Base-by-base conservation (phyloP, 2,113 vertebrate species). In the Ivindomyrus marchei region DNA sequence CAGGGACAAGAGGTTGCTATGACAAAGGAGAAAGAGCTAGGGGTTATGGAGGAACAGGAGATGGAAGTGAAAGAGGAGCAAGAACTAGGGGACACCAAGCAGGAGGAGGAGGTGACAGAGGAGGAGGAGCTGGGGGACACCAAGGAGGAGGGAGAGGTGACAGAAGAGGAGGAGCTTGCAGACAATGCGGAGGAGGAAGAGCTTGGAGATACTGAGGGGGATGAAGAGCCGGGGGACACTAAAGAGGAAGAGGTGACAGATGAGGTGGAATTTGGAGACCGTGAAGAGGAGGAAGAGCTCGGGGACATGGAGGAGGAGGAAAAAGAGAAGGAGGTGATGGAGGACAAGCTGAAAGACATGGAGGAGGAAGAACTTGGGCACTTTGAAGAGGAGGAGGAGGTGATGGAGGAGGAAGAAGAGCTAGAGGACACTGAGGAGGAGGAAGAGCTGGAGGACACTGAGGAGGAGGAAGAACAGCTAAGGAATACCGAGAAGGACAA, bases 91-190 rank as follows among this genome's bases (percentile, higher is more conserved):
- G 80, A 47, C 42, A 85, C 45, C 39, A 42, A 49, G 89, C 19
- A 47, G 31, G 36, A 85, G 39, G 53, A 46, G 42, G 89, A 50
- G n/a, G 89, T 47, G n/a, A 53, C 21, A 13, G 49, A 42, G 19
- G 77, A 42, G 24, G 80, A 39, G 6, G 89, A 58, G 2, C 31
- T 45, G 8, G 87, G 36, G 21, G 53, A 47, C 47, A 31, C 39
- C 27, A 47, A 52, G 46, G 27, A 85, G 80, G 90, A 89, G 39
- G 89, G 91, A 1, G 89, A 87, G 86, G 17, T 88, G 27, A 39
- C 27, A 42, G 87, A 88, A 7, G 87, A 88, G n/a, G 50, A 39
- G 19, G 50, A 56, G 45, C 31, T 50, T 11, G 89, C 47, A 17
- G 58, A 89, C 15, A 42, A 45, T 17, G 27, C 3, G 27, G 85